Base-by-base conservation (phyloP, 2,113 vertebrate genomes). In the Mesocricetus auratus region DNA sequence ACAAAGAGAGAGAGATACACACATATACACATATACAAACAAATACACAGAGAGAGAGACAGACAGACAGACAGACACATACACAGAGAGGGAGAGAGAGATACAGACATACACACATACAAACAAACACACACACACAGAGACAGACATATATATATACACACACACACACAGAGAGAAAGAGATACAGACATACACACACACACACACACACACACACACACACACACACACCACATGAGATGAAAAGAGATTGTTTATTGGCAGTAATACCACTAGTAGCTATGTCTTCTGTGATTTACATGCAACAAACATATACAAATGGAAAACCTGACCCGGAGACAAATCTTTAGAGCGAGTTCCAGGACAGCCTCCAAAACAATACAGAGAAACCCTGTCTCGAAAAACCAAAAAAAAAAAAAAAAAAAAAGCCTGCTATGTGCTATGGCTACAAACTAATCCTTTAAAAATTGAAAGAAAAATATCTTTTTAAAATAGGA, bases 301-400 rank as follows among this genome's bases (percentile, higher is more conserved):
- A 92, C 3, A 73, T 85, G 91, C 96, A 97, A 89, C 17, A 45
- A 94, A 33, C 15, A 6, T 56, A 12, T 94, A 56, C 86, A 95
- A 91, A 31, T 45, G n/a, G 75, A 60, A 45, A 81, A 87, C 64
- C n/a, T 33, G 50, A 88, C 90, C 58, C 31, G 74, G 86, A 92
- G 68, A 81, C 0, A 19, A 13, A 39, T 64, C 69, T 58, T 69
- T 92, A 77, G 50, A 50, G 50, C 50, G 5, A 50, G 50, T 50
- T 50, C 50, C 50, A 50, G 50, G 50, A 50, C 50, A 50, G 50
- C 5, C 50, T 50, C 50, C 50, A 50, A 50, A 50, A 9, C 50
- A 50, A 50, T 50, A 50, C 9, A 50, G 50, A 53, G 50, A 53
- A 53, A 53, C 50, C 50, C 50, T 53, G 8, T 53, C 50, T 53